Evolutionary conservation across 2,113 vertebrate species (phyloP).

Genomic region (Solea solea): DNA sequence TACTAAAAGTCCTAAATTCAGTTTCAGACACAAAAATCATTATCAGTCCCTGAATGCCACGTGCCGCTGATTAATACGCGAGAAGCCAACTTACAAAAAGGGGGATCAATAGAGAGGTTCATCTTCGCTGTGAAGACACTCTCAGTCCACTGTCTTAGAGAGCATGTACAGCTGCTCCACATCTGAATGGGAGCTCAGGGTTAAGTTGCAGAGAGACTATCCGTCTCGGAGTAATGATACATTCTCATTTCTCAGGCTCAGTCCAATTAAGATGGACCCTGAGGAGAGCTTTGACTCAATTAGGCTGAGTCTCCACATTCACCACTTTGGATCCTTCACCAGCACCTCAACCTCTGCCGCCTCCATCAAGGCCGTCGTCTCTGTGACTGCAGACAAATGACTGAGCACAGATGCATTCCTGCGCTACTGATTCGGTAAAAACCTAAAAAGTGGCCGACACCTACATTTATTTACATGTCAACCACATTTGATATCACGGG

Average conservation of each 20-base stretch:
- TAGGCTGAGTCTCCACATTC: constrained; percentile 72
- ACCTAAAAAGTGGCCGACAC: background rate
- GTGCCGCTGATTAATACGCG: background rate
- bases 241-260: constrained; percentile 67
- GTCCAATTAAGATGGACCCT: constrained; percentile 72
- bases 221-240: constrained; percentile 66
- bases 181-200: constrained; percentile 32
- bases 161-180: constrained; percentile 19
- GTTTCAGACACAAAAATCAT: background rate
- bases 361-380: constrained; percentile 13
- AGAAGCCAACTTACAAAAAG: constrained; percentile 9
- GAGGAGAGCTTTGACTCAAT: constrained; percentile 70
- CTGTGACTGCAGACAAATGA: constrained; percentile 5
- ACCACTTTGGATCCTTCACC: constrained; percentile 58
- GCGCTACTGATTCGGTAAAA: background rate
- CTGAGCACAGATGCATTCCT: background rate
- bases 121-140: constrained; percentile 36
- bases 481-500: too few species aligned
- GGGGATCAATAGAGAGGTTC: constrained; percentile 14
- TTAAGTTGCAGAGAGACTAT: constrained; percentile 48
- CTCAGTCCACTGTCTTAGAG: constrained; percentile 35
- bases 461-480: background rate
- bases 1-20: background rate
- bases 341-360: constrained; percentile 19
- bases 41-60: background rate